Evolutionary conservation across 2,888 invertebrate genomes (phyloP).

Genomic region (Entomobrya proxima): DNA sequence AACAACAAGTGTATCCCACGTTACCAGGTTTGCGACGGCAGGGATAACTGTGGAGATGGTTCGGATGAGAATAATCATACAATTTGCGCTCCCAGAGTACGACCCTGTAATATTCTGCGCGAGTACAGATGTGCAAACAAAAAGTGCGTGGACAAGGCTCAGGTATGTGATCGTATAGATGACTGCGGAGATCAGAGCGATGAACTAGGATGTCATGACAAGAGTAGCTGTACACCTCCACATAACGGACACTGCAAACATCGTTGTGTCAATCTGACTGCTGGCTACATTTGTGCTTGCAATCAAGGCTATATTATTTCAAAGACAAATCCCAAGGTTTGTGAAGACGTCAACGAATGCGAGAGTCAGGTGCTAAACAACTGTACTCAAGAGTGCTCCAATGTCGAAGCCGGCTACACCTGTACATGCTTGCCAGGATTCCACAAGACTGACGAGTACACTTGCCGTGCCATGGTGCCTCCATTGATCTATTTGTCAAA

Average conservation of each 20-base stretch:
- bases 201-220: conserved; percentile 88
- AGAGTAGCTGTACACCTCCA: conserved; percentile 77
- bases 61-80: conserved; percentile 97
- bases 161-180: conserved; percentile 91
- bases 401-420: conserved; percentile 90
- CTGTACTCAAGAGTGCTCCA: conserved; percentile 95
- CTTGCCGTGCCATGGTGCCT: conserved; percentile 84
- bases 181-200: conserved; percentile 93
- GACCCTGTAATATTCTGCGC: conserved; percentile 85
- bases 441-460: conserved; percentile 87
- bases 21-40: conserved; percentile 92
- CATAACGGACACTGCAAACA: conserved; percentile 91
- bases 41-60: conserved; percentile 88
- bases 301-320: conserved; percentile 88
- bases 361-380: conserved; percentile 85
- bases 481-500: conserved; percentile 86
- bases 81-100: conserved; percentile 86
- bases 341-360: conserved; percentile 91
- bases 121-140: conserved; percentile 94
- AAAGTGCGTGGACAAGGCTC: conserved; percentile 87
- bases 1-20: conserved; percentile 82
- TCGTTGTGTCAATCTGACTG: conserved; percentile 90
- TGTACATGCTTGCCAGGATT: conserved; percentile 93
- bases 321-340: conserved; percentile 84
- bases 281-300: conserved; percentile 94